phyloP scores from a whole-genome alignment of 1,140 invertebrate species.

The Sycobia sp. region DNA sequence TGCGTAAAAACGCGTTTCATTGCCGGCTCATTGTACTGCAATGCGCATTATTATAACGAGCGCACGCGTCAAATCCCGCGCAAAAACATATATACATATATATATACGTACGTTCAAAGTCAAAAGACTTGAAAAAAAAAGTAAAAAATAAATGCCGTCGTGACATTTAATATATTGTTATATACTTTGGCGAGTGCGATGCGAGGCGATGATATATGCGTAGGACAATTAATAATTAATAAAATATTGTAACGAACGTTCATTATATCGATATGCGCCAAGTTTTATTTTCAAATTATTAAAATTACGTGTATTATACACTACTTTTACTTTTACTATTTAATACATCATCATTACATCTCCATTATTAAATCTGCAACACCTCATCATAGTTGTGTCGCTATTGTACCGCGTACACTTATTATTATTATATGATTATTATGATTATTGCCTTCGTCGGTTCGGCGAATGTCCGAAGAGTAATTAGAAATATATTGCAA shows the following conservation, averaged over 20 bases:
- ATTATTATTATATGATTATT: constrained; percentile 8
- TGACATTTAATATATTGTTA: no score
- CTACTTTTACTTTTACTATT: neutral
- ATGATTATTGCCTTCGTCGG: constrained; percentile 7
- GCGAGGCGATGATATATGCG: constrained; percentile 13
- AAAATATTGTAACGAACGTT: no score
- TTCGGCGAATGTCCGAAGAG: neutral
- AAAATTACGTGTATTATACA: constrained; percentile 12
- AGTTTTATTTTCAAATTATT: constrained; percentile 9
- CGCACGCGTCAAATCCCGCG: no score
- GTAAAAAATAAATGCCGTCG: no score
- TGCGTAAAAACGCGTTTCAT: no score
- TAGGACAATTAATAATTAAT: constrained; percentile 24
- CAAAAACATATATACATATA: no score
- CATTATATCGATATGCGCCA: constrained; percentile 10
- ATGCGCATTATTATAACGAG: no score
- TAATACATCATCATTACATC: no score
- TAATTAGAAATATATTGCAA: neutral
- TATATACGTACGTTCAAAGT: no score
- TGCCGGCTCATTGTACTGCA: no score
- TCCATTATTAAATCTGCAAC: constrained; percentile 5
- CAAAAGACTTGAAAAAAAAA: no score
- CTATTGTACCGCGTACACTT: constrained; percentile 9
- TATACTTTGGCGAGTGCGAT: no score
- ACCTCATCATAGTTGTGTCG: constrained; percentile 13